A percentile compares a stretch with the other conserved stretches of the same genome.
Conservation (phyloP, 1,140 invertebrate genomes). For the Leptopilina boulardi region DNA sequence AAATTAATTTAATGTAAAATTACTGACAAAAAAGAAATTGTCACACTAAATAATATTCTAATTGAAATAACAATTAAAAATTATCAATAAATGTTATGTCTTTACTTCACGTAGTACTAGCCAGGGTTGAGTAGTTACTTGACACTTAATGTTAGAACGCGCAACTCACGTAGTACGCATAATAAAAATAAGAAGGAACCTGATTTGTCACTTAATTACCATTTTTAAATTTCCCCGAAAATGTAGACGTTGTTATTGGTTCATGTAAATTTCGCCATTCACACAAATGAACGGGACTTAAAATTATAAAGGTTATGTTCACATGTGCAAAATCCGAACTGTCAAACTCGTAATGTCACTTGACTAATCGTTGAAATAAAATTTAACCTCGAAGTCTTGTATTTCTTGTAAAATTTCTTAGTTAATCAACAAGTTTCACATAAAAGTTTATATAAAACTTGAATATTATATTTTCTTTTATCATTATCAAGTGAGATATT, state of each 20-base stretch:
- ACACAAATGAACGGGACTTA: neutral
- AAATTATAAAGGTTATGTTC: neutral
- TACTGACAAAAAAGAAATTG: neutral
- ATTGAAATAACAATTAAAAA: neutral
- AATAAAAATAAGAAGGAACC: too few relatives aligned
- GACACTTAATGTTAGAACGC: too few relatives aligned
- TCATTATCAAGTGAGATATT: neutral
- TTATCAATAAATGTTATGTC: neutral
- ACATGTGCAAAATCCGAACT: neutral
- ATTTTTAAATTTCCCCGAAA: too few relatives aligned
- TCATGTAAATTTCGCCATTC: neutral
- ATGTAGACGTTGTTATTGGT: neutral
- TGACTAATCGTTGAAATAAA: constrained; percentile 8
- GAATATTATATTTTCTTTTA: neutral
- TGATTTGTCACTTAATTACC: too few relatives aligned
- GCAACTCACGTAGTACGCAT: too few relatives aligned
- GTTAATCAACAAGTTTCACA: neutral
- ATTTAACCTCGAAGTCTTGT: constrained; percentile 5
- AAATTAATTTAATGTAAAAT: neutral
- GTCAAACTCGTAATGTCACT: neutral
- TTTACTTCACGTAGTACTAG: neutral
- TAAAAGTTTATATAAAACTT: neutral
- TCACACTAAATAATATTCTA: neutral
- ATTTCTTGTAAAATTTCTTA: neutral
- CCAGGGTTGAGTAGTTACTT: neutral